Base-by-base conservation (phyloP, 2,888 invertebrate genomes). In the Leptarthrus brevirostris region DNA sequence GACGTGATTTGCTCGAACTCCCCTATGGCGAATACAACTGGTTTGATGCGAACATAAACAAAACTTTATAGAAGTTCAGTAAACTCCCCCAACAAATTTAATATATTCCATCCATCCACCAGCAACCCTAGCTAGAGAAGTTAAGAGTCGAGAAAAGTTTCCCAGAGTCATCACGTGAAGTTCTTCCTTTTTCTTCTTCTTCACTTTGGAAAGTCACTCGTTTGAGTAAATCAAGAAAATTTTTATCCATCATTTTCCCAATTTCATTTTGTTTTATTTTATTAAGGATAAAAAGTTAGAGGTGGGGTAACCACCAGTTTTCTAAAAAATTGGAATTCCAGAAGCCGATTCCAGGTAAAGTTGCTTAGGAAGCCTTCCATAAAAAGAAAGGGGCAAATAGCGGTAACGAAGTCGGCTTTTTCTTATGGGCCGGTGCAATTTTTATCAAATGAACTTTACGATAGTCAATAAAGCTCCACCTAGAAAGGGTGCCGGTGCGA, bases 211-310 rank as follows among this genome's bases (percentile, higher is more conserved):
- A 47, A 34, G 49, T n/a, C 30, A 69, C 49, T 69, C 34, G 69
- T 30, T 69, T 16, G 47, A 69, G 52, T 69, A 69, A 72, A 72
- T 72, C 72, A 72, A 54, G 72, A 20, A 72, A 56, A 72, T 58
- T 72, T 54, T 72, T 72, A 72, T 72, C 72, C 72, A 44, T 58
- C 72, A 47, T 44, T 72, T 56, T 40, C 72, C 24, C 72, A 72
- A 72, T 69, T 69, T 52, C 69, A 69, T 69, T 69, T 52, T 69
- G 69, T 69, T 69, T 69, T 69, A 69, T 69, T 69, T 69, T 69
- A 69, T 69, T 69, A 69, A 69, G 69, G 52, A 69, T 69, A 69
- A 69, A 66, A 52, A 69, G 49, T 30, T 30, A 14, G 52, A 69
- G 30, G 26, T 22, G 16, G 24, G 44, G 47, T 22, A 66, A 66